These are phyloP conservation scores for Myripristis jacobus DNA, from an alignment of 2,797 vertebrate species.

Conservation along the genomic window DNA sequence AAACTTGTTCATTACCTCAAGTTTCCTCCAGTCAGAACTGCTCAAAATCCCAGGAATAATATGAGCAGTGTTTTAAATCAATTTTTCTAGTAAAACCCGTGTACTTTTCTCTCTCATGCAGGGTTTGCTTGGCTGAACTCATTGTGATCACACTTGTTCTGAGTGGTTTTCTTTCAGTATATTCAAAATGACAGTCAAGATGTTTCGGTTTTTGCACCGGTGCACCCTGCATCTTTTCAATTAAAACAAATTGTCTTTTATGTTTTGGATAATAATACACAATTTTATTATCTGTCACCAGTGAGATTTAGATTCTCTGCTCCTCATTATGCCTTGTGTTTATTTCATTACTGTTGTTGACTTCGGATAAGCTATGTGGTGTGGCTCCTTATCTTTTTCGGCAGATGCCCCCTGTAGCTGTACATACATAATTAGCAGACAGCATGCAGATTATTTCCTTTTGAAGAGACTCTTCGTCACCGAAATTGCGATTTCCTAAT, in stretches of 20 bases:
- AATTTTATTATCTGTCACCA: conserved; percentile 32
- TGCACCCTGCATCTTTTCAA: not conserved
- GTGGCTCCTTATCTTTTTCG: conserved; percentile 24
- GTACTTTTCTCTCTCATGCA: not conserved
- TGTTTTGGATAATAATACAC: conserved; percentile 30
- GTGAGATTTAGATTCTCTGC: conserved; percentile 21
- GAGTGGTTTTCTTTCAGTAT: not conserved
- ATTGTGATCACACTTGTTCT: conserved; percentile 1
- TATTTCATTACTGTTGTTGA: conserved; percentile 26
- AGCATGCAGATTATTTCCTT: conserved; percentile 32
- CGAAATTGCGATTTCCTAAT: conserved; percentile 39
- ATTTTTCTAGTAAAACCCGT: not conserved
- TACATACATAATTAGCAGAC: conserved; percentile 38
- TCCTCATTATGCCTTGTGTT: conserved; percentile 8
- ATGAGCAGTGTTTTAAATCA: not conserved
- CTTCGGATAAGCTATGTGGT: conserved; percentile 47
- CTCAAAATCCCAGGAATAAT: conserved; percentile 28
- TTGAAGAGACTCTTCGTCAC: conserved; percentile 38
- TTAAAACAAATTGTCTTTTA: conserved; percentile 28
- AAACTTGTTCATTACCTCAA: conserved; percentile 39
- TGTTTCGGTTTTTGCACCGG: conserved; percentile 28
- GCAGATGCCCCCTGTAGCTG: conserved; percentile 21
- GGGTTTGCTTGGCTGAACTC: not conserved
- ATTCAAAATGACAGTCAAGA: conserved; percentile 22
- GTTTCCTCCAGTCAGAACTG: conserved; percentile 20